Base-by-base conservation (phyloP, 2,888 invertebrate genomes). In the Phalangium opilio region DNA sequence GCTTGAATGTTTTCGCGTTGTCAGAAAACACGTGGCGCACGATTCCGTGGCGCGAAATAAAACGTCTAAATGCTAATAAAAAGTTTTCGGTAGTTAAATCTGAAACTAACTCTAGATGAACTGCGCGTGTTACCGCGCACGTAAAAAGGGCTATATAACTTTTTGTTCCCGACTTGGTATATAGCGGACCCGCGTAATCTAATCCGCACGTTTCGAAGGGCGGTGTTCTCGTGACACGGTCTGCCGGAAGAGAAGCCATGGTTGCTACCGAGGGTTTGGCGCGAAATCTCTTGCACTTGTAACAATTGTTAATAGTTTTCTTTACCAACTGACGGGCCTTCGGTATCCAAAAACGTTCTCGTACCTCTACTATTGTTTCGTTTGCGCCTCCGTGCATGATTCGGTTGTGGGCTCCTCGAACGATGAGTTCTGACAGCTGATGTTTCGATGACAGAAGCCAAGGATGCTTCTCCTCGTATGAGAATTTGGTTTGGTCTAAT, bases 1-100 rank as follows among this genome's bases (percentile, higher is more conserved):
- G 12, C 17, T 42, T 42, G 27, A 42, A 42, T 12, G 14, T 42
- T 34, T 43, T 33, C 11, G 43, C 43, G 35, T 43, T 43, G n/a
- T 43, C 43, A 2, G 34, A 34, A 18, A 34, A 43, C 3, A 43
- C 2, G 7, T 18, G 17, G 3, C 12, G n/a, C 12, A 33, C 33
- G 15, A 43, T 18, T 8, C 34, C 43, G 33, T 33, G 33, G 12
- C 43, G 7, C 11, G 43, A 33, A 34, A 43, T 43, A 43, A 43
- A 43, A 10, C 27, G 3, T 15, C 43, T 11, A 34, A 43, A 43
- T n/a, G 43, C 32, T 14, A 44, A 15, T n/a, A 47, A 43, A 32
- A 49, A 35, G 5, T 27, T 27, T 8, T 27, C 27, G 4, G 27
- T 27, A 27, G 27, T 27, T 27, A 27, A 27, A 27, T 27, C 27